These are phyloP conservation scores for Strigops habroptila DNA, from an alignment of 2,113 vertebrate species.

Conservation along the genomic window DNA sequence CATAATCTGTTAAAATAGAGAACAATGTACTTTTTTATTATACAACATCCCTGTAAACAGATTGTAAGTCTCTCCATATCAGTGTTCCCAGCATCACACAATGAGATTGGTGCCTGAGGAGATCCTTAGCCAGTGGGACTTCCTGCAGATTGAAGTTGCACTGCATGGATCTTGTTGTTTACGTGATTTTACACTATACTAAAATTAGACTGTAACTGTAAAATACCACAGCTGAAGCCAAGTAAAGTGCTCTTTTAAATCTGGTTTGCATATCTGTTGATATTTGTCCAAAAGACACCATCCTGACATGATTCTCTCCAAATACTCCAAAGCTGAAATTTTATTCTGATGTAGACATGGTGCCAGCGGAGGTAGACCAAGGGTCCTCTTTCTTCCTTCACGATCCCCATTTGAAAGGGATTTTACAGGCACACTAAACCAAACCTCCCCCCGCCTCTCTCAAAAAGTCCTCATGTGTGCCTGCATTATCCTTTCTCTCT, in stretches of 20 bases:
- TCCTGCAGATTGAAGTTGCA: not conserved
- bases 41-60: not conserved
- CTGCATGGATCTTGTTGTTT: not conserved
- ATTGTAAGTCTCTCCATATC: not conserved
- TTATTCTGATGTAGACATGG: not conserved
- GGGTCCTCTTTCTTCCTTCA: not conserved
- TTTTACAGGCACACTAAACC: not conserved
- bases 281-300: not conserved
- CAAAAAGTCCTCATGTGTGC: not conserved
- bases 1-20: not conserved
- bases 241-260: not conserved
- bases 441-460: not conserved
- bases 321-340: not conserved
- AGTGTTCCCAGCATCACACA: not conserved
- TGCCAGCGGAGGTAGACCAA: not conserved
- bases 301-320: not conserved
- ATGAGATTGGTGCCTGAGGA: rapidly evolving
- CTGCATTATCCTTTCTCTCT: not conserved
- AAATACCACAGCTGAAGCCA: not conserved
- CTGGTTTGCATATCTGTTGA: not conserved
- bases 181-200: not conserved
- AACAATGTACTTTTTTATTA: not conserved
- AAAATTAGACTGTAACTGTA: not conserved
- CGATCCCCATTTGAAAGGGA: not conserved
- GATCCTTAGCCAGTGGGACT: not conserved